These are phyloP conservation scores for Lepus oiostolus DNA, from an alignment of 2,797 vertebrate genomes.

Conservation along the genomic window DNA sequence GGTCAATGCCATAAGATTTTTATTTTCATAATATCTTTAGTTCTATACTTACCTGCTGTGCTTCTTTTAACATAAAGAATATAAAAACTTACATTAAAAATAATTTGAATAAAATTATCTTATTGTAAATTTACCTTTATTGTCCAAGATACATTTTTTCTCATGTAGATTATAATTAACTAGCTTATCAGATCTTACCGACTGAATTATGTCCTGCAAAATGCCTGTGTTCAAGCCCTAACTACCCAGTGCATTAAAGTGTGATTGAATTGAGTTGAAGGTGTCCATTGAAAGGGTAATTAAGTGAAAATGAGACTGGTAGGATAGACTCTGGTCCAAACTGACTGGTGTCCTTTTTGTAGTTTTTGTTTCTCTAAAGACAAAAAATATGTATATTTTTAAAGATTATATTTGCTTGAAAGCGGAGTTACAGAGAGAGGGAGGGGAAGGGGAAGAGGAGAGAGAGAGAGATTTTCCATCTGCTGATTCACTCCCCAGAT, in stretches of 20 bases:
- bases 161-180: not conserved
- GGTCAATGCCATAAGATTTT: conserved; percentile 65
- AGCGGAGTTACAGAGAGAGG: too few relatives aligned
- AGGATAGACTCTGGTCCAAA: not conserved
- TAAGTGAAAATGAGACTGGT: conserved; percentile 39
- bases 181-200: not conserved
- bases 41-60: not conserved
- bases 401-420: too few relatives aligned
- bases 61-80: conserved; percentile 49
- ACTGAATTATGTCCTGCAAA: not conserved
- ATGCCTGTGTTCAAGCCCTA: not conserved
- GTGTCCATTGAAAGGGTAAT: not conserved
- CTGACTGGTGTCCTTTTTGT: not conserved
- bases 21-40: conserved; percentile 49
- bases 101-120: conserved; percentile 34
- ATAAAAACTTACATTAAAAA: conserved; percentile 43
- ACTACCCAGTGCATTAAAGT: not conserved
- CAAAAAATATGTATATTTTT: too few relatives aligned
- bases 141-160: not conserved
- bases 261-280: not conserved
- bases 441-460: too few relatives aligned
- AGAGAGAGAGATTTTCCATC: too few relatives aligned
- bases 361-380: too few relatives aligned
- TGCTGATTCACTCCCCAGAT: too few relatives aligned
- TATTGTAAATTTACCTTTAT: not conserved